These are phyloP conservation scores for Ptilonorhynchus violaceus DNA, from an alignment of 2,113 vertebrate genomes.

Conservation along the genomic window DNA sequence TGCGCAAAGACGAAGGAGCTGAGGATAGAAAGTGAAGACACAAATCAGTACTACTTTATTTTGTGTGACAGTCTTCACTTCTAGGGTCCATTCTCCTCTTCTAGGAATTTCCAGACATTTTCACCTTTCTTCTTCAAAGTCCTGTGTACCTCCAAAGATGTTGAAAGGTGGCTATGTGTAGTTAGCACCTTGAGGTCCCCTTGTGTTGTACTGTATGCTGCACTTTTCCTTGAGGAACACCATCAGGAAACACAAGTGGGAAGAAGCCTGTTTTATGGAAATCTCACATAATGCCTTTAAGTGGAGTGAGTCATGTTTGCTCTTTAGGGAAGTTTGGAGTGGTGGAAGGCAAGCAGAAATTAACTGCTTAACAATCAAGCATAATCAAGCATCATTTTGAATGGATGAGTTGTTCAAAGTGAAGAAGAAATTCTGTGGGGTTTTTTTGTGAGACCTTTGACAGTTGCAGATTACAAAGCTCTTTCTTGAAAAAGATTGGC, in stretches of 20 bases:
- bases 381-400: not conserved
- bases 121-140: not conserved
- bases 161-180: not conserved
- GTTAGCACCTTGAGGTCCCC: not conserved
- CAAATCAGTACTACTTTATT: not conserved
- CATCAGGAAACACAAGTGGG: not conserved
- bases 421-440: not conserved
- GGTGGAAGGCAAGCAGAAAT: not conserved
- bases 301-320: not conserved
- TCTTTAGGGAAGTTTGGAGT: not conserved
- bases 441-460: not conserved
- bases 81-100: not conserved
- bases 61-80: not conserved
- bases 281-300: not conserved
- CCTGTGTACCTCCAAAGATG: not conserved
- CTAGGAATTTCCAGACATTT: not conserved
- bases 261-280: not conserved
- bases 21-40: not conserved
- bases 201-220: not conserved
- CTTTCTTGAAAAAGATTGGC: not conserved
- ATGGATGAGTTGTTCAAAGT: not conserved
- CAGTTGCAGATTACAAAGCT: not conserved
- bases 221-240: not conserved
- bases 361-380: not conserved
- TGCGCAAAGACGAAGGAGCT: not conserved